Percentiles rank a stretch among this genome's conserved stretches.
Conservation (phyloP, 2,113 vertebrate genomes). For the Toxotes chatareus region DNA sequence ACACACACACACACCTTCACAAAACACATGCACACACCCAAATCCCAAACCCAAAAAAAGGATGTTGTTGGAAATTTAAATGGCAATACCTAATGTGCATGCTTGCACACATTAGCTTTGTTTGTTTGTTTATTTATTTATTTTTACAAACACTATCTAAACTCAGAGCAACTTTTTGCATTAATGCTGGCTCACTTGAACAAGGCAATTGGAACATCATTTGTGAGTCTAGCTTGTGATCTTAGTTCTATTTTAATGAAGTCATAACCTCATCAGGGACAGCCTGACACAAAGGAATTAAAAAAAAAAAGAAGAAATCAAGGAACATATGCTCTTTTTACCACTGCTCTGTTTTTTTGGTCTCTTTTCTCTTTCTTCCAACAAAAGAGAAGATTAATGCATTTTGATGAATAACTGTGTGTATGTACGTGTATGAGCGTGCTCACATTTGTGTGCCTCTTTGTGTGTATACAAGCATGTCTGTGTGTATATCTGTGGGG, state of each 20-base stretch:
- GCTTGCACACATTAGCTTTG: background rate
- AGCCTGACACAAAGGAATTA: constrained; percentile 38
- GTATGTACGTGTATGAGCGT: background rate
- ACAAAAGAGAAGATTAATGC: constrained; percentile 37
- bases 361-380: background rate
- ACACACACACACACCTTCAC: background rate
- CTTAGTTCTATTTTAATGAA: constrained; percentile 69
- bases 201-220: constrained; percentile 54
- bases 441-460: background rate
- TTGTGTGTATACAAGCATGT: background rate
- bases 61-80: constrained; percentile 5
- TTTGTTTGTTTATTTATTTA: background rate
- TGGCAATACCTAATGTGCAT: background rate
- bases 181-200: constrained; percentile 42
- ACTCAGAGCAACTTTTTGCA: constrained; percentile 40
- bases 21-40: background rate
- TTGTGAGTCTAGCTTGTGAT: constrained; percentile 57
- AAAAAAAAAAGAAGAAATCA: constrained; percentile 40
- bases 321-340: constrained; percentile 35
- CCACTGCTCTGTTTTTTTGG: background rate
- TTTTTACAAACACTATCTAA: constrained; percentile 3
- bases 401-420: constrained; percentile 16
- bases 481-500: background rate
- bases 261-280: constrained; percentile 60
- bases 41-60: background rate